Evolutionary conservation across 2,888 invertebrate species (phyloP), one percentile per base, ranked within the genome.

Genomic region (Thera britannica): DNA sequence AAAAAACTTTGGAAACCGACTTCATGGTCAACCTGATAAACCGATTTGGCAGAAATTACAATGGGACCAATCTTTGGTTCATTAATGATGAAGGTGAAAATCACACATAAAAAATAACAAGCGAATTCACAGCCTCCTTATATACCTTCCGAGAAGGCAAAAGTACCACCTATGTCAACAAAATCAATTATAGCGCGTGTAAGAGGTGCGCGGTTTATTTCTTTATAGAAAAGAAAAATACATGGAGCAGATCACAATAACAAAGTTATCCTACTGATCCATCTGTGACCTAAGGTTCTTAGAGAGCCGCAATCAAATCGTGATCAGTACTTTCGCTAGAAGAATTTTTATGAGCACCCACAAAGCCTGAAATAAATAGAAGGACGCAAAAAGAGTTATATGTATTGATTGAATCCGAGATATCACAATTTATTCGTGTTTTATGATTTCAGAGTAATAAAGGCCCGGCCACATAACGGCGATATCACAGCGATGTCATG

Each of bases 281-380:
- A 41, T 57, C 69, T 74, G 69, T 57, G 68, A 57, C 67, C 62
- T 46, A 52, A 56, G 68, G 63, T 23, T 65, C 69, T 72, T 67
- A 67, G 62, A 78, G 34, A 79, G 80, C 81, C 81, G 87, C 89
- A 86, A 90, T 90, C 90, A 90, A 91, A 90, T 88, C 87, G 90
- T 86, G 89, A 91, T 91, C 90, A 89, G 84, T 80, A 79, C 82
- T 79, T 81, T 83, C 87, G 85, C 44, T 88, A 83, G 85, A 80
- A 78, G 89, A 88, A 87, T 90, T 90, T 89, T 90, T 89, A 89
- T 87, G 84, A 75, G 81, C 75, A 83, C 87, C 89, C 87, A 80
- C 82, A 81, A 85, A 87, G 83, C 86, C 83, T 79, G 75, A 82
- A 82, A 87, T 87, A 86, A 84, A 88, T 84, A 80, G 75, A 78